Base-by-base conservation (phyloP, 2,113 vertebrate genomes). In the Piaya cayana region DNA sequence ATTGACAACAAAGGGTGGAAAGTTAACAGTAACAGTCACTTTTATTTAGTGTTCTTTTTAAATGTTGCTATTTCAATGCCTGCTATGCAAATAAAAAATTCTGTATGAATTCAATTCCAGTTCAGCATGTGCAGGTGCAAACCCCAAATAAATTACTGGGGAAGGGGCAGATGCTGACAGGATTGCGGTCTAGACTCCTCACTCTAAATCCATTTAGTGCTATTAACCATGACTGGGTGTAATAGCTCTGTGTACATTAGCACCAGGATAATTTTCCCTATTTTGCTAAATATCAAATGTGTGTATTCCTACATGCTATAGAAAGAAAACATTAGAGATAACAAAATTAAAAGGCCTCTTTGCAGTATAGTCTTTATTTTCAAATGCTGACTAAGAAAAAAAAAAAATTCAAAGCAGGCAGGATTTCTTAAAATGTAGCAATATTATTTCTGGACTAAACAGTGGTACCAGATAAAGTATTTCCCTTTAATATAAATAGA, bases 151-250 rank as follows among this genome's bases (percentile, higher is more conserved):
- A 96, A 96, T 95, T 86, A 95, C 88, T 86, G 71, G 59, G 86
- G 63, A 95, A 94, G 78, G 92, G 96, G 95, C 96, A 97, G 96
- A 94, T 96, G 95, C 93, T 96, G 94, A 95, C 95, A 96, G 92
- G 92, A 96, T 93, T 95, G 90, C 82, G 93, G 96, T 96, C 96
- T 96, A 97, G 96, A 93, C 95, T 95, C 77, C 49, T 96, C 87
- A 95, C 95, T 97, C 92, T 95, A 97, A 97, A 97, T 97, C 96
- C 96, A 96, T 95, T 97, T 97, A 96, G 90, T 95, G 90, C 90
- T 95, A 96, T 97, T 97, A 95, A 96, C 95, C 95, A 92, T 96
- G 93, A 96, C 95, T 96, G 97, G 72, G 89, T 96, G 80, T 95
- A 97, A 95, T 96, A 96, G 93, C 89, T 93, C 91, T 92, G 83